A percentile compares a stretch with the other conserved stretches of the same genome.
Evolutionary conservation across 1,140 invertebrate genomes (phyloP).

Genomic region (Psix sp.): DNA sequence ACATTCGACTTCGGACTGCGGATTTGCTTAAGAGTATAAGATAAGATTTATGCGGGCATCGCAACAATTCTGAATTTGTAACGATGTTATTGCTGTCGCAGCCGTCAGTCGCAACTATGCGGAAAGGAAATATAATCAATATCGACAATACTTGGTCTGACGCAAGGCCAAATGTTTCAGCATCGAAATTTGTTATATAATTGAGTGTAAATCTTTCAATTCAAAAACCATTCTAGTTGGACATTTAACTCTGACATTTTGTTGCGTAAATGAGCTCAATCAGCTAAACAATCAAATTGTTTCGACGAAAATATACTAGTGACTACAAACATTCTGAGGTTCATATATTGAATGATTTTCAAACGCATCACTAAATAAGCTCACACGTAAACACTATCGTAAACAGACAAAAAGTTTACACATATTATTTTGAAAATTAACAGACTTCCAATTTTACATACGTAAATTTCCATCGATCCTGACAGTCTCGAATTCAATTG

Average conservation of each 20-base stretch:
- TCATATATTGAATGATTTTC: no score
- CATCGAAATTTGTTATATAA: slow-evolving; percentile 21
- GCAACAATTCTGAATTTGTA: slow-evolving; percentile 53
- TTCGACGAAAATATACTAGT: no score
- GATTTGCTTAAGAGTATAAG: slow-evolving; percentile 40
- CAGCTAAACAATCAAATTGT: no score
- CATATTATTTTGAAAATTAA: slow-evolving; percentile 42
- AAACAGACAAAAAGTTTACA: no score
- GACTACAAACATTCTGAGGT: no score
- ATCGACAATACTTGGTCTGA: slow-evolving; percentile 32
- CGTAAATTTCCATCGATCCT: slow-evolving; percentile 45
- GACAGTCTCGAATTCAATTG: slow-evolving; percentile 24
- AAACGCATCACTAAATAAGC: no score
- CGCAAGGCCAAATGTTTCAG: slow-evolving; percentile 35
- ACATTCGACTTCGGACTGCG: slow-evolving; percentile 10
- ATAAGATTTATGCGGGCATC: slow-evolving; percentile 65
- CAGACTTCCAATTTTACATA: slow-evolving; percentile 39
- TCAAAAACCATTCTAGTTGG: slow-evolving; percentile 12
- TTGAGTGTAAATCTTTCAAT: slow-evolving; percentile 26
- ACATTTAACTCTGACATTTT: slow-evolving; percentile 24
- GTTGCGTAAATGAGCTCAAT: slow-evolving; percentile 26
- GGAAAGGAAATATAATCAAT: slow-evolving; percentile 40
- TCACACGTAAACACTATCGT: no score
- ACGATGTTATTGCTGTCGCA: slow-evolving; percentile 56
- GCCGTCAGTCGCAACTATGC: slow-evolving; percentile 31